phyloP scores from a whole-genome alignment of 64 coral and sea anemone genomes.

The Hydrozoanthus tunicans region DNA sequence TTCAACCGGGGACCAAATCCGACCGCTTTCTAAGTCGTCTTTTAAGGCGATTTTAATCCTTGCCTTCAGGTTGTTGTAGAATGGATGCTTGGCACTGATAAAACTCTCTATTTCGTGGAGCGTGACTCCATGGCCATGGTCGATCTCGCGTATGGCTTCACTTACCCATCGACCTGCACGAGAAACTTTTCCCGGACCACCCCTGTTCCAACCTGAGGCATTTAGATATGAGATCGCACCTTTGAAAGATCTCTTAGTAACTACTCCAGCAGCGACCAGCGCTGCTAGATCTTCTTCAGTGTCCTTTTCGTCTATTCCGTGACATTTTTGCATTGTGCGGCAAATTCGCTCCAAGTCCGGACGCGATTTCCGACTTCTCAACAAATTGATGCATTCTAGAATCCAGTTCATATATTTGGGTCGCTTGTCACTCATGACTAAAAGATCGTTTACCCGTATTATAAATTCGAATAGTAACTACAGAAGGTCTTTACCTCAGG shows the following conservation, averaged over 20 bases:
- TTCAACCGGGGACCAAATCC: conserved; percentile 84
- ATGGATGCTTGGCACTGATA: conserved; percentile 83
- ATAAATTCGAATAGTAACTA: background rate
- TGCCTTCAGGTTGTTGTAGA: conserved; percentile 83
- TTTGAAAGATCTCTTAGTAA: conserved; percentile 91
- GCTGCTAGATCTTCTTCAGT: conserved; percentile 90
- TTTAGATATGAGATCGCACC: conserved; percentile 93
- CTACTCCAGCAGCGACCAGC: conserved; percentile 79
- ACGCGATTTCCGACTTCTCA: conserved; percentile 94
- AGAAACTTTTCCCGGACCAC: conserved; percentile 75
- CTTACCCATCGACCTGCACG: conserved; percentile 88
- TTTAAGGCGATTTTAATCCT: conserved; percentile 88
- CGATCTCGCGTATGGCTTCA: conserved; percentile 91
- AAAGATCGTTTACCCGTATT: conserved; percentile 27
- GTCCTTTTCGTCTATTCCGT: conserved; percentile 91
- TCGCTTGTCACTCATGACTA: conserved; percentile 66
- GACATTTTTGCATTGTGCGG: conserved; percentile 98
- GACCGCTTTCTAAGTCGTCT: conserved; percentile 86
- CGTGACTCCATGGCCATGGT: conserved; percentile 86
- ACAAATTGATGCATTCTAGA: conserved; percentile 94
- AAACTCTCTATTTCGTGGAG: conserved; percentile 88
- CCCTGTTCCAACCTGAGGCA: conserved; percentile 83
- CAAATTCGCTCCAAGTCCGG: conserved; percentile 96
- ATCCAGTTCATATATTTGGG: conserved; percentile 99
- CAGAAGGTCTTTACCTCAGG: background rate